A percentile compares a stretch with the other conserved stretches of the same genome.
These are phyloP conservation scores for Andricus grossulariae DNA, from an alignment of 1,140 invertebrate genomes.

Conservation along the genomic window DNA sequence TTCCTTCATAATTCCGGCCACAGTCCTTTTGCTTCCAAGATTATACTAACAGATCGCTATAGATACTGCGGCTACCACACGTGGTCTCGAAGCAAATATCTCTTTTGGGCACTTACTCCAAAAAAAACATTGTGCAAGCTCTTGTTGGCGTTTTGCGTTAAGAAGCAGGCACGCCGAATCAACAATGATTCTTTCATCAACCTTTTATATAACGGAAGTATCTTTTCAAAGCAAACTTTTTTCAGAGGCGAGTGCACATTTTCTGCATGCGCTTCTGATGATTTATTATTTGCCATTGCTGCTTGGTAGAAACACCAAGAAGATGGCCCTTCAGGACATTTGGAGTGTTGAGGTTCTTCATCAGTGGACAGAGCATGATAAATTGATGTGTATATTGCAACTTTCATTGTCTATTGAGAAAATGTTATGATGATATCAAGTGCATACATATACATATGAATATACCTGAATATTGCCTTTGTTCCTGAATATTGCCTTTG, in stretches of 20 bases:
- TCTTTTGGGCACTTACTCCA: slow-evolving; percentile 51
- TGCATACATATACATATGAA: not conserved
- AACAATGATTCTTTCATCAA: slow-evolving; percentile 20
- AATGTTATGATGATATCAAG: not conserved
- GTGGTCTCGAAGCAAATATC: slow-evolving; percentile 43
- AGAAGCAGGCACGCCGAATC: slow-evolving; percentile 9
- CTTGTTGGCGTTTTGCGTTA: slow-evolving; percentile 29
- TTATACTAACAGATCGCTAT: slow-evolving; percentile 39
- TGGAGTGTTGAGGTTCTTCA: not conserved
- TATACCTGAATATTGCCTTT: slow-evolving; percentile 1
- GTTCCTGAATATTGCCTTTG: slow-evolving; percentile 23
- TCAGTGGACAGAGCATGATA: not conserved
- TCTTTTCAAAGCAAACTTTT: slow-evolving; percentile 1
- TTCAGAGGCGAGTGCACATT: not conserved
- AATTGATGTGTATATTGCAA: not conserved
- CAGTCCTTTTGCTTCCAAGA: slow-evolving; percentile 20
- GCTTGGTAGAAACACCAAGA: slow-evolving; percentile 40
- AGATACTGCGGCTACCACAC: slow-evolving; percentile 47
- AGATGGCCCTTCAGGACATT: slow-evolving; percentile 26
- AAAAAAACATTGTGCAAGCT: slow-evolving; percentile 43
- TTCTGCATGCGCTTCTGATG: not conserved
- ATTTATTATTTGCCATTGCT: slow-evolving; percentile 17
- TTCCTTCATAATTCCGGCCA: slow-evolving; percentile 14
- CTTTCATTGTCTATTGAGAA: not conserved
- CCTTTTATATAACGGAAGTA: slow-evolving; percentile 26